Percentiles rank a stretch among this genome's conserved stretches.
These are phyloP conservation scores for Onthophagus taurus DNA, from an alignment of 1,140 invertebrate genomes.

Conservation along the genomic window DNA sequence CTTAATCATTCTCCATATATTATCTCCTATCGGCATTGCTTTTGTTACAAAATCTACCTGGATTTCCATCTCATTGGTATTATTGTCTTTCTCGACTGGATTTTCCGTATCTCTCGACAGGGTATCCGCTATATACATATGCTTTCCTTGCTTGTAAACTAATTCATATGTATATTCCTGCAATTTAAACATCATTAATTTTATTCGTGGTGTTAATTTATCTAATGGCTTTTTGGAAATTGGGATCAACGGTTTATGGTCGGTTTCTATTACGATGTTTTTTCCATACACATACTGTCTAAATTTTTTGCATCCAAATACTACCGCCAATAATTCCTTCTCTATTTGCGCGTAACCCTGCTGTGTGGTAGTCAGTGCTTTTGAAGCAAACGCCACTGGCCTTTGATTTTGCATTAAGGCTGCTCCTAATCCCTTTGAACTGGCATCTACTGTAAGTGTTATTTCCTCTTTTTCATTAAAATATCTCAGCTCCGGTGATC, in stretches of 20 bases:
- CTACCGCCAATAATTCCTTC: slow-evolving; percentile 34
- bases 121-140: slow-evolving; percentile 31
- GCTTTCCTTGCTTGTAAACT: slow-evolving; percentile 20
- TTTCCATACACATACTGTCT: slow-evolving; percentile 23
- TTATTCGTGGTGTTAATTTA: slow-evolving; percentile 15
- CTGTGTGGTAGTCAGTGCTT: slow-evolving; percentile 29
- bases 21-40: too few species aligned
- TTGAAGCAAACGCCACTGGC: too few species aligned
- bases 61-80: too few species aligned
- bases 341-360: slow-evolving; percentile 35
- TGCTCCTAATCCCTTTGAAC: too few species aligned
- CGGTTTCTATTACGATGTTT: slow-evolving; percentile 16
- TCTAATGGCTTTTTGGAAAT: slow-evolving; percentile 21
- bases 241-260: slow-evolving; percentile 25
- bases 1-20: too few species aligned
- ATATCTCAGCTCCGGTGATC: too few species aligned
- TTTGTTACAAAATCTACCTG: too few species aligned
- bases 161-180: slow-evolving; percentile 21
- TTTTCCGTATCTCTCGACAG: slow-evolving; percentile 19
- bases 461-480: too few species aligned
- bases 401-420: too few species aligned
- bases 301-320: slow-evolving; percentile 15
- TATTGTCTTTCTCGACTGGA: not conserved
- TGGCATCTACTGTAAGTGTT: too few species aligned
- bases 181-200: slow-evolving; percentile 19